Conservation (phyloP, 2,797 vertebrate genomes). For the Lacerta agilis region DNA sequence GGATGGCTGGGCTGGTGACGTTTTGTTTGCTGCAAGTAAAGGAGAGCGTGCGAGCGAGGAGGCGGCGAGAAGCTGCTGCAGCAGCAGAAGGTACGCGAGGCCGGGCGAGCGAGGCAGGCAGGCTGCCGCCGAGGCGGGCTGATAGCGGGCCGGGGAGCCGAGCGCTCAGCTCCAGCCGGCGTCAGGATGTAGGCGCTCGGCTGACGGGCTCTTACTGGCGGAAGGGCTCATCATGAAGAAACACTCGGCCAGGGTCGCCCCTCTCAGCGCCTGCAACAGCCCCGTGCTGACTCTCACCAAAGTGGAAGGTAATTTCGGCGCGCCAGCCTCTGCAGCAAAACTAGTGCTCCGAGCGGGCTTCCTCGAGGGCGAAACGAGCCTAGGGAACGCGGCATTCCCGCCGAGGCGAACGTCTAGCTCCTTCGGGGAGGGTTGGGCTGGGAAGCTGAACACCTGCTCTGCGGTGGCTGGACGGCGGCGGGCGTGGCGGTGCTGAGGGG, state of each 20-base stretch:
- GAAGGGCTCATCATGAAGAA: slow-evolving; percentile 94
- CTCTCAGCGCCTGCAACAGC: slow-evolving; percentile 96
- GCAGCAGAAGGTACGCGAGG: slow-evolving; percentile 31
- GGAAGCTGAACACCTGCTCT: not conserved
- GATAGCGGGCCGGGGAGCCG: not conserved
- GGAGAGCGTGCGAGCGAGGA: slow-evolving; percentile 47
- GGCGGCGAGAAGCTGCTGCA: slow-evolving; percentile 44
- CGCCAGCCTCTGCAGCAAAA: not conserved
- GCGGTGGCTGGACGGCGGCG: not conserved
- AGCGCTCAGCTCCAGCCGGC: slow-evolving; percentile 56
- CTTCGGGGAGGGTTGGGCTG: not conserved
- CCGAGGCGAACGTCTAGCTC: not conserved
- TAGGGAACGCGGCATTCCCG: not conserved
- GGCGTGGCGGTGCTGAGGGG: not conserved
- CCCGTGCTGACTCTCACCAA: slow-evolving; percentile 97
- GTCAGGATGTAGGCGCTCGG: slow-evolving; percentile 91
- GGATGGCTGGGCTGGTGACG: slow-evolving; percentile 70
- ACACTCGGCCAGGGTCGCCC: slow-evolving; percentile 94
- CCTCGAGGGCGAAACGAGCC: not conserved
- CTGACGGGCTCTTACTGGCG: slow-evolving; percentile 85
- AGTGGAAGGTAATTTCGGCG: slow-evolving; percentile 88
- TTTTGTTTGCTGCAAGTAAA: slow-evolving; percentile 66
- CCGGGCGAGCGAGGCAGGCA: slow-evolving; percentile 25
- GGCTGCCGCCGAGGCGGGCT: not conserved
- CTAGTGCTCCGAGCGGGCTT: not conserved